Percentiles rank a stretch among this genome's conserved stretches.
These are phyloP conservation scores for Odontocolon sp. DNA, from an alignment of 2,888 invertebrate genomes.

Conservation along the genomic window DNA sequence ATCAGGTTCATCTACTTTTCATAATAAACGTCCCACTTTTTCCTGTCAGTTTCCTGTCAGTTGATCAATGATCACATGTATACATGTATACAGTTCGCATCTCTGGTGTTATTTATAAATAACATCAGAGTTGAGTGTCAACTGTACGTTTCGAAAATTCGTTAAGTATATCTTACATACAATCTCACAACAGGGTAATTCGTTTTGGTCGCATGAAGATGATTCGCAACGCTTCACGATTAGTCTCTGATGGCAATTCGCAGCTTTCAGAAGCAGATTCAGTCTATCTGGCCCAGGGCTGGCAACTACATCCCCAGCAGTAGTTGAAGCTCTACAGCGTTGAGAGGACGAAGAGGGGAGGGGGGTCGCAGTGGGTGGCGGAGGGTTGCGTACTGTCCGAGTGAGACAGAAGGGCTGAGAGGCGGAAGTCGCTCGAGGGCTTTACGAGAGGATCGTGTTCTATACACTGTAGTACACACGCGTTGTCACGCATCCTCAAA, in stretches of 20 bases:
- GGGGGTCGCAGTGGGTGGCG: constrained; percentile 25
- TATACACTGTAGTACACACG: constrained; percentile 49
- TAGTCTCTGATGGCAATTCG: constrained; percentile 51
- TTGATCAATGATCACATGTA: too few species aligned
- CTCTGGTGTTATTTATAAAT: too few species aligned
- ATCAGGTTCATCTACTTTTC: too few species aligned
- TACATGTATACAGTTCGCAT: too few species aligned
- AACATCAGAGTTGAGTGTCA: too few species aligned
- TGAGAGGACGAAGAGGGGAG: background rate
- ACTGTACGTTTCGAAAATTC: background rate
- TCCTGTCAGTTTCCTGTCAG: too few species aligned
- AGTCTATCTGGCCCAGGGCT: background rate
- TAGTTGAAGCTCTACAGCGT: background rate
- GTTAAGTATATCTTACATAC: background rate
- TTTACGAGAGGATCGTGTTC: constrained; percentile 44
- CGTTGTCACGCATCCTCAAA: constrained; percentile 62
- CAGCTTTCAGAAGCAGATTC: constrained; percentile 42
- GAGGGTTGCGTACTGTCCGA: constrained; percentile 27
- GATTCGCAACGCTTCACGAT: constrained; percentile 33
- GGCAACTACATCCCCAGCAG: constrained; percentile 6
- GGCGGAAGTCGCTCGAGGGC: constrained; percentile 57
- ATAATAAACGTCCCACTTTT: too few species aligned
- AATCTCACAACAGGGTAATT: constrained; percentile 5
- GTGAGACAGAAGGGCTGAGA: constrained; percentile 7
- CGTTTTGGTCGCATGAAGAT: constrained; percentile 18